Conservation (phyloP, 2,888 invertebrate species). For the Adelphocoris suturalis region DNA sequence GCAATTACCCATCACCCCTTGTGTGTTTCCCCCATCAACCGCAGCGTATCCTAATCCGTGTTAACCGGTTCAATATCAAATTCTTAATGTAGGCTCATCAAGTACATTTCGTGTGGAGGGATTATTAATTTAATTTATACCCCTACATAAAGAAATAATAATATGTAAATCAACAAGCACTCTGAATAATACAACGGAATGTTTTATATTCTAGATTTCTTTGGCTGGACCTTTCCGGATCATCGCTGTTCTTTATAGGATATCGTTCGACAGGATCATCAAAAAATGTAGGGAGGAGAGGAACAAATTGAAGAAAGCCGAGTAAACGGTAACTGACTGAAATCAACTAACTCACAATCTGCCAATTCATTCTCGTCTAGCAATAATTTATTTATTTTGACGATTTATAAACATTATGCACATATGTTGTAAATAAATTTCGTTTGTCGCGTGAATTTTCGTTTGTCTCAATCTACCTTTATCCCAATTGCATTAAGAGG, state of each 20-base stretch:
- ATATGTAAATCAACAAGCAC: too few species aligned
- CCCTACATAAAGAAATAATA: too few species aligned
- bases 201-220: slow-evolving; percentile 82
- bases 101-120: too few species aligned
- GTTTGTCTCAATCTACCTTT: too few species aligned
- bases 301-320: slow-evolving; percentile 76
- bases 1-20: too few species aligned
- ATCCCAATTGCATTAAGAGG: too few species aligned
- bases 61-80: too few species aligned
- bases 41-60: too few species aligned
- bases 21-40: too few species aligned
- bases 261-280: slow-evolving; percentile 85
- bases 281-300: slow-evolving; percentile 80
- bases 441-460: background rate
- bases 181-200: too few species aligned
- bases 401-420: background rate
- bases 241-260: slow-evolving; percentile 83
- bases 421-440: slow-evolving; percentile 19
- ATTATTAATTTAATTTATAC: too few species aligned
- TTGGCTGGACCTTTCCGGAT: slow-evolving; percentile 87
- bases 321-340: slow-evolving; percentile 51
- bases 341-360: background rate
- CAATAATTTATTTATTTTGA: background rate
- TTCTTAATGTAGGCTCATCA: too few species aligned
- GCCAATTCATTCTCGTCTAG: background rate